A percentile compares a stretch with the other conserved stretches of the same genome.
Conservation (phyloP, 1,140 invertebrate species). For the Lucilia cuprina region DNA sequence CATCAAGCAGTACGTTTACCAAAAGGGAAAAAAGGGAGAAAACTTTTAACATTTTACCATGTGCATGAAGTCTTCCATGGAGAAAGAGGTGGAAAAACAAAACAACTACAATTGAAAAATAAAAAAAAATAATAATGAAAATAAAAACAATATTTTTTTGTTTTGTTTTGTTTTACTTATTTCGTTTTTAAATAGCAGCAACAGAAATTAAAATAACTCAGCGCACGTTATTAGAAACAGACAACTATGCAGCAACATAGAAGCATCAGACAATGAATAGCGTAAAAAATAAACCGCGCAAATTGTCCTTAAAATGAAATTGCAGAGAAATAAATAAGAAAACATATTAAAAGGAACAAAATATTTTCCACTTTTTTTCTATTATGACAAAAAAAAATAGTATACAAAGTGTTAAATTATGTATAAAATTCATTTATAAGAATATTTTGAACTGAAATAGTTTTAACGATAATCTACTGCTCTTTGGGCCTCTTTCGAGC, state of each 20-base stretch:
- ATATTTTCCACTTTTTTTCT: too few relatives aligned
- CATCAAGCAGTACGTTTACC: background rate
- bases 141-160: background rate
- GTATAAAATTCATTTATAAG: too few relatives aligned
- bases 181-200: background rate
- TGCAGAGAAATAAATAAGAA: background rate
- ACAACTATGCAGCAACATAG: background rate
- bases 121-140: background rate
- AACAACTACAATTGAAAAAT: background rate
- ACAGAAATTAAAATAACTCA: slow-evolving; percentile 18
- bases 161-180: background rate
- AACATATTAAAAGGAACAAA: background rate
- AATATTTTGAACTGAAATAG: too few relatives aligned
- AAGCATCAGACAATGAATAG: background rate
- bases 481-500: too few relatives aligned
- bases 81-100: background rate
- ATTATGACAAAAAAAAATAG: too few relatives aligned
- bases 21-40: background rate
- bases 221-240: too few relatives aligned
- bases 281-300: slow-evolving; percentile 16
- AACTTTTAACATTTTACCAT: background rate
- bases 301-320: background rate
- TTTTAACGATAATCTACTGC: too few relatives aligned
- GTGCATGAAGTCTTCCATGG: background rate
- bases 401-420: too few relatives aligned